Percentiles rank a stretch among this genome's conserved stretches.
Conservation (phyloP, 2,888 invertebrate species). For the Amphipyra tragopoginis region DNA sequence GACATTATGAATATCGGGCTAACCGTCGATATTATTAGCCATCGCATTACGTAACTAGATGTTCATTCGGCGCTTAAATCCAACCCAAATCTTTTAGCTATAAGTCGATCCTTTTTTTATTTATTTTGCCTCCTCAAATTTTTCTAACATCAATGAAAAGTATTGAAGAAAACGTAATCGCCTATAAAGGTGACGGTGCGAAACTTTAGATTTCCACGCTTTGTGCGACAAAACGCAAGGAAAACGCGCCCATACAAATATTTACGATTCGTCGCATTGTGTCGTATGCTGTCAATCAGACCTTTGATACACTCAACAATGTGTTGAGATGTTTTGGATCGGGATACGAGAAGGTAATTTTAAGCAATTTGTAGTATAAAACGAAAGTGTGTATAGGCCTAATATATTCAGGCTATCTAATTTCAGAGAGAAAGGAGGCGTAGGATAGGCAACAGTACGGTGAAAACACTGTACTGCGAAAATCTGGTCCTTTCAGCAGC, state of each 20-base stretch:
- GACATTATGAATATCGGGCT: too few species aligned
- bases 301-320: constrained; percentile 50
- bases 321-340: constrained; percentile 30
- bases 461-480: too few species aligned
- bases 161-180: constrained; percentile 89
- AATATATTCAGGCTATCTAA: too few species aligned
- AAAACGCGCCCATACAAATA: constrained; percentile 61
- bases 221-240: constrained; percentile 71
- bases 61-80: too few species aligned
- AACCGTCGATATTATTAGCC: too few species aligned
- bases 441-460: too few species aligned
- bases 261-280: constrained; percentile 65
- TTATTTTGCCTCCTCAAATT: constrained; percentile 58
- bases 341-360: constrained; percentile 11
- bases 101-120: not conserved
- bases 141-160: constrained; percentile 60
- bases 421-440: too few species aligned
- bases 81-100: too few species aligned
- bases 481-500: too few species aligned
- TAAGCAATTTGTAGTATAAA: too few species aligned
- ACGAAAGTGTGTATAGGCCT: too few species aligned
- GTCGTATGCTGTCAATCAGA: constrained; percentile 56
- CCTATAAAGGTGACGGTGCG: constrained; percentile 85
- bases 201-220: constrained; percentile 73
- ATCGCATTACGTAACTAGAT: too few species aligned